phyloP scores from a whole-genome alignment of 2,113 vertebrate genomes.

The Colaptes auratus region DNA sequence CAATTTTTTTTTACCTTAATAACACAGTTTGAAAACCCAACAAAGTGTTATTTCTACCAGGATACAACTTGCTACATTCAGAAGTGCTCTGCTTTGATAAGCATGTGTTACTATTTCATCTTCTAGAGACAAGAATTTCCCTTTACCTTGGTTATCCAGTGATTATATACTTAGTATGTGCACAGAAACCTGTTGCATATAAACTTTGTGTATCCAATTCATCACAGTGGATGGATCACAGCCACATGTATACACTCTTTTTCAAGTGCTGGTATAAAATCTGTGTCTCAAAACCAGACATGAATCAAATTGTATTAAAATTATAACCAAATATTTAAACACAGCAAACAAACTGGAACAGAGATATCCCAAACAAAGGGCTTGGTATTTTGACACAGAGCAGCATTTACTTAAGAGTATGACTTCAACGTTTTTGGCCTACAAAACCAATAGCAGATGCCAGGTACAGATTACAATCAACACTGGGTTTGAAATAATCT shows the following conservation, averaged over 20 bases:
- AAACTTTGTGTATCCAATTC: background rate
- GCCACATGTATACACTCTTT: background rate
- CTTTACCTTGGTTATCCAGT: background rate
- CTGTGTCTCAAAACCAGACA: background rate
- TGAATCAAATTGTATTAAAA: background rate
- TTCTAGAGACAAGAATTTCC: background rate
- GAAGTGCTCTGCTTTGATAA: slow-evolving; percentile 34
- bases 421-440: background rate
- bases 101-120: slow-evolving; percentile 27
- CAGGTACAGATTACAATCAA: background rate
- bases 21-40: background rate
- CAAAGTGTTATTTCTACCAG: background rate
- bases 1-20: background rate
- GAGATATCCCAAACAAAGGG: background rate
- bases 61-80: background rate
- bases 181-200: background rate
- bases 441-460: background rate
- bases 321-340: background rate
- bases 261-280: background rate
- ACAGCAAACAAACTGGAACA: background rate
- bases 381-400: background rate
- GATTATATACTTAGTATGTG: background rate
- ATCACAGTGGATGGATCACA: background rate
- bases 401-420: background rate
- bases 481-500: background rate